phyloP scores from a whole-genome alignment of 2,888 invertebrate genomes.

The Hedychridium roseum region DNA sequence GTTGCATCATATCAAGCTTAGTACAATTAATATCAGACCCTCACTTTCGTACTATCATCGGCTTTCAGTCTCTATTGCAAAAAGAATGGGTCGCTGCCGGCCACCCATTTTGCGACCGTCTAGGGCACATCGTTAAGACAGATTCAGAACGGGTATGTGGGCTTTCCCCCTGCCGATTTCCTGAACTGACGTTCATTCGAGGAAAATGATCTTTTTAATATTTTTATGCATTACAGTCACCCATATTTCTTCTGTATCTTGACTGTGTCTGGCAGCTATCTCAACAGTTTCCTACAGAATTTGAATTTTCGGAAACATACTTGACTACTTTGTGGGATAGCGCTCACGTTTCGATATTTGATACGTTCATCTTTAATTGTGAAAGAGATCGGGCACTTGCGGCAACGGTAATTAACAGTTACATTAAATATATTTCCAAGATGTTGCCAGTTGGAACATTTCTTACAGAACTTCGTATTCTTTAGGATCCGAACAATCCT shows the following conservation, averaged over 20 bases:
- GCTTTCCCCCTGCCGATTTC: not conserved
- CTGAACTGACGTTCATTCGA: not conserved
- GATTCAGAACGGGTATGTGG: constrained; percentile 66
- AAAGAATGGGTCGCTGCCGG: constrained; percentile 95
- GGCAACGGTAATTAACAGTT: constrained; percentile 70
- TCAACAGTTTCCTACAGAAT: constrained; percentile 86
- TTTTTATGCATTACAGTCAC: constrained; percentile 69
- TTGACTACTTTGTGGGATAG: constrained; percentile 93
- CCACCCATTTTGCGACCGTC: constrained; percentile 84
- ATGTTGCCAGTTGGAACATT: not conserved
- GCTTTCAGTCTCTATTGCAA: constrained; percentile 90
- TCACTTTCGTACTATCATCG: constrained; percentile 80
- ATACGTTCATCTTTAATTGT: constrained; percentile 92
- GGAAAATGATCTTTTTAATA: not conserved
- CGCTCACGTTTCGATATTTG: constrained; percentile 86
- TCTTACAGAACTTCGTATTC: constrained; percentile 49
- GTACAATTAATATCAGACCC: constrained; percentile 89
- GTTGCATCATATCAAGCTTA: constrained; percentile 85
- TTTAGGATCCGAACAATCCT: constrained; percentile 64
- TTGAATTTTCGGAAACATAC: constrained; percentile 93
- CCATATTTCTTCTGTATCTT: constrained; percentile 88
- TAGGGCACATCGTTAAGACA: constrained; percentile 74
- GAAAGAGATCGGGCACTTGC: constrained; percentile 79
- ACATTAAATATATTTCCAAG: too few relatives aligned
- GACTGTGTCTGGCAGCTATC: constrained; percentile 94